These are phyloP conservation scores for Chondrosia reniformis DNA, from an alignment of 37 sponge, comb jelly and placozoan species.

Conservation along the genomic window DNA sequence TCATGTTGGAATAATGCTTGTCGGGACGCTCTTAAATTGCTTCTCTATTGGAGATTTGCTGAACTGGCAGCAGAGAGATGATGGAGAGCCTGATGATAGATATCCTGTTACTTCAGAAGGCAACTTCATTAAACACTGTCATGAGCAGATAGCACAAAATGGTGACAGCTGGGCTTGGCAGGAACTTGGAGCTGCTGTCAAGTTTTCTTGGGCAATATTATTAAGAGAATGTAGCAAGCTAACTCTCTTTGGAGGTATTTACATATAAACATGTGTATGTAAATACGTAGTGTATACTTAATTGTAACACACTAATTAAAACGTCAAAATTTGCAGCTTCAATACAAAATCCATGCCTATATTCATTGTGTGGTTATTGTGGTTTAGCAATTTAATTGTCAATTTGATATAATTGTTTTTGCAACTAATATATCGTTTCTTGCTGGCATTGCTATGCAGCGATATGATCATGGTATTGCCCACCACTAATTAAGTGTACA, in stretches of 20 bases:
- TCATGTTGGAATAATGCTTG: constrained; percentile 48
- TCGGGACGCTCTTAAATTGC: constrained; percentile 73
- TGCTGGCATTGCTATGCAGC: no score
- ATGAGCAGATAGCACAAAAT: background rate
- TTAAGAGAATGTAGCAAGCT: constrained; percentile 67
- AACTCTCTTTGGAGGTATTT: constrained; percentile 47
- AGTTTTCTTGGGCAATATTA: constrained; percentile 74
- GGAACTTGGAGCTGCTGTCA: constrained; percentile 60
- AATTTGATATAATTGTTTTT: no score
- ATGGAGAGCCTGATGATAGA: constrained; percentile 18
- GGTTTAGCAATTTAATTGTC: no score
- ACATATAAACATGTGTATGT: constrained; percentile 8
- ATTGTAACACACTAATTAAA: no score
- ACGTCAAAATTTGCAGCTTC: no score
- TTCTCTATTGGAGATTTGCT: constrained; percentile 72
- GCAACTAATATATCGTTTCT: no score
- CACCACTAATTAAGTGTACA: no score
- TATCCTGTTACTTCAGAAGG: constrained; percentile 11
- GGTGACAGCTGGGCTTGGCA: constrained; percentile 41
- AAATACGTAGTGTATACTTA: no score
- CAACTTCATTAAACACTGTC: background rate
- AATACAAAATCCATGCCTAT: no score
- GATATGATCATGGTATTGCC: no score
- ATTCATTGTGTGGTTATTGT: no score
- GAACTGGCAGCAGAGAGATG: constrained; percentile 21